phyloP scores from a whole-genome alignment of 2,113 vertebrate species.

The Menura novaehollandiae region DNA sequence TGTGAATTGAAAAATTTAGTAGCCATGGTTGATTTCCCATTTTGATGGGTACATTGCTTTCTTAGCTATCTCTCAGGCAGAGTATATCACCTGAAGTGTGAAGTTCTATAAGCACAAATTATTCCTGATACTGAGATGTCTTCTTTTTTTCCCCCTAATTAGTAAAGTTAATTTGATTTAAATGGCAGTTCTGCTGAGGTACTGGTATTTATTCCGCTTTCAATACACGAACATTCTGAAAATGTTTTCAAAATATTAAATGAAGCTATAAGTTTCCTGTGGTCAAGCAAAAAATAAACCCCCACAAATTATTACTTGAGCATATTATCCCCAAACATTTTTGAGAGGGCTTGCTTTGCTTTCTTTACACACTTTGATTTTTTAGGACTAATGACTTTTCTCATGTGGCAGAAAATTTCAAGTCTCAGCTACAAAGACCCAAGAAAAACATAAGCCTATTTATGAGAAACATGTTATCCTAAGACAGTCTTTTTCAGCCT shows the following conservation, averaged over 20 bases:
- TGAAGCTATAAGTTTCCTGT: constrained; percentile 49
- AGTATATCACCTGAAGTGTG: constrained; percentile 58
- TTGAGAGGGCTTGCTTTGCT: constrained; percentile 29
- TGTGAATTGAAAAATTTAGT: constrained; percentile 35
- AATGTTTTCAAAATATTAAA: constrained; percentile 65
- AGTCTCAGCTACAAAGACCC: not conserved
- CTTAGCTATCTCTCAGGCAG: constrained; percentile 52
- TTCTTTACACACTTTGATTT: constrained; percentile 35
- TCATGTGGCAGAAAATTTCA: not conserved
- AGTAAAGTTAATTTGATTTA: constrained; percentile 75
- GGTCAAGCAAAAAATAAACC: constrained; percentile 19
- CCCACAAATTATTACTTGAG: constrained; percentile 30
- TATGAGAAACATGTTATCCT: not conserved
- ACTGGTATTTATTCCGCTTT: constrained; percentile 59
- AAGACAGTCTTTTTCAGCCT: not conserved
- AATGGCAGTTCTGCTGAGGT: constrained; percentile 64
- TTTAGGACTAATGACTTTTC: not conserved
- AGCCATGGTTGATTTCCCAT: constrained; percentile 35
- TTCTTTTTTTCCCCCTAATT: constrained; percentile 62
- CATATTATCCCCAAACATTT: constrained; percentile 11
- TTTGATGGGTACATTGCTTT: constrained; percentile 47
- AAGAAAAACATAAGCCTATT: not conserved
- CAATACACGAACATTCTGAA: constrained; percentile 49
- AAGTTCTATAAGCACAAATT: constrained; percentile 64
- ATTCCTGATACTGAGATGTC: constrained; percentile 50